Evolutionary conservation across 2,888 invertebrate genomes (phyloP).

Genomic region (Scaptomyza parva): DNA sequence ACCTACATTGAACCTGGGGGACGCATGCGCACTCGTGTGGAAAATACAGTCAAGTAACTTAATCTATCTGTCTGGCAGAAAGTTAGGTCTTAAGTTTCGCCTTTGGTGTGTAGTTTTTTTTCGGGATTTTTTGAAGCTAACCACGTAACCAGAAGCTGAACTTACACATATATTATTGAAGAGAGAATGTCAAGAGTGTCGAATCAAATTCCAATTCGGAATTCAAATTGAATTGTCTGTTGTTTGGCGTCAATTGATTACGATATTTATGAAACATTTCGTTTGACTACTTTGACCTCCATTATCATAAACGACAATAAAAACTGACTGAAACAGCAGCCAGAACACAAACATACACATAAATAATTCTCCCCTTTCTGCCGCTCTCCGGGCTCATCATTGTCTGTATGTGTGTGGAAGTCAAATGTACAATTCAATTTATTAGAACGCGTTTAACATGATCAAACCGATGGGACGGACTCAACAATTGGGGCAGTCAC

Average conservation of each 20-base stretch:
- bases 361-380: constrained; percentile 5
- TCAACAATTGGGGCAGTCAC: constrained; percentile 58
- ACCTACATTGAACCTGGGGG: constrained; percentile 72
- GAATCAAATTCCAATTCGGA: constrained; percentile 64
- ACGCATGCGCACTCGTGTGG: constrained; percentile 76
- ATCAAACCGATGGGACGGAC: constrained; percentile 54
- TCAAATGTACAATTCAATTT: constrained; percentile 82
- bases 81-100: constrained; percentile 63
- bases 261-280: constrained; percentile 82
- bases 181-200: constrained; percentile 21
- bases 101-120: constrained; percentile 11
- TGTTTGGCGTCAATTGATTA: constrained; percentile 76
- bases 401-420: constrained; percentile 36
- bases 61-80: constrained; percentile 66
- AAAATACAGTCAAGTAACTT: constrained; percentile 74
- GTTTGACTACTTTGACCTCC: constrained; percentile 83
- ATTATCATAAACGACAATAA: constrained; percentile 80
- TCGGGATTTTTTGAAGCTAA: constrained; percentile 10
- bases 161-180: constrained; percentile 11
- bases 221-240: constrained; percentile 61
- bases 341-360: constrained; percentile 7
- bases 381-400: constrained; percentile 8
- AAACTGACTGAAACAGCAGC: constrained; percentile 44
- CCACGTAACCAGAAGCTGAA: constrained; percentile 61
- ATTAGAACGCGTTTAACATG: constrained; percentile 77